Evolutionary conservation across 30 jellyfish, hydroid and myxozoan species (phyloP), one percentile per base, ranked within the genome.

Genomic region (Aurelia sp.): DNA sequence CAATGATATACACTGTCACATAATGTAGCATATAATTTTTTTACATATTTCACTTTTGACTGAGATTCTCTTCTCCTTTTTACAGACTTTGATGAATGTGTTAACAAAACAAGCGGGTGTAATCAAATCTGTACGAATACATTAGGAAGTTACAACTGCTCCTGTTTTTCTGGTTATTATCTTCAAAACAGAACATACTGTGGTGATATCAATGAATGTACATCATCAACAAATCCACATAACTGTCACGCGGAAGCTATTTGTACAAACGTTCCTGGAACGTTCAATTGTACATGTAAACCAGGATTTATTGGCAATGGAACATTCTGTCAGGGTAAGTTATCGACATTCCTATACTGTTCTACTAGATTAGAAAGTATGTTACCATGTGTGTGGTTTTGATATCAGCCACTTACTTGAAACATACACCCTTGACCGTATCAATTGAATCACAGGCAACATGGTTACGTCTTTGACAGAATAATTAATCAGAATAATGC

Each of bases 31-130:
- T n/a, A n/a, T n/a, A n/a, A n/a, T n/a, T n/a, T n/a, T n/a, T n/a
- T n/a, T n/a, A n/a, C n/a, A n/a, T n/a, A n/a, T n/a, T n/a, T 44
- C 55, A 10, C 15, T 44, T 7, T 4, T 5, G 3, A 44, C 7
- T 7, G 8, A 5, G 8, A 7, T 44, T 44, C 55, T 6, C 55
- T 44, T 44, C 55, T 44, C 55, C 15, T 44, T 0, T 44, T 44
- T 0, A 44, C 55, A 78, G 89, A 78, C 27, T 62, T 33, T 23
- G 80, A 78, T 47, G 89, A 78, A 78, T 78, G 89, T 62, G 89
- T 59, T 6, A 78, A 62, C 47, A 51, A 35, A 22, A 62, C 80
- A 17, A 47, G 57, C 53, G 37, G 21, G 19, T 78, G 89, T 51
- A 41, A 78, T 22, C 89, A 78, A 44, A 27, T 78, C 13, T 78